phyloP scores from a whole-genome alignment of 2,797 vertebrate species.

The Liparis tanakae region DNA sequence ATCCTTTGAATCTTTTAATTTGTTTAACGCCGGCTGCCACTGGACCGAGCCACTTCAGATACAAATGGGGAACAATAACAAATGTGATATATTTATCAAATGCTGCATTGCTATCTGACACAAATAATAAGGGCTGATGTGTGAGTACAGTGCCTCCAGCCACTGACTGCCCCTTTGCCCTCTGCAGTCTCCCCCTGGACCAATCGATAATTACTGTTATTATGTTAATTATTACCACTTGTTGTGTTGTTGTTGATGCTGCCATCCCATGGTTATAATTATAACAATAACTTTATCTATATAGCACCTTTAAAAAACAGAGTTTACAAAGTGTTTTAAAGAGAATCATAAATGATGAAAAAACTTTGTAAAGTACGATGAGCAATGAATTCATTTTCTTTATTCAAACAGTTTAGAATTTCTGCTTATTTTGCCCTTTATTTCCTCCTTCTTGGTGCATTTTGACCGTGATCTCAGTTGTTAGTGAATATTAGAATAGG shows the following conservation, averaged over 20 bases:
- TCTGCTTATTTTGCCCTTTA: background rate
- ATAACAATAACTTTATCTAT: too few species aligned
- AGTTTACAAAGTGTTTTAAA: too few species aligned
- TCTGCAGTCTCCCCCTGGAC: constrained; percentile 14
- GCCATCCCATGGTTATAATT: constrained; percentile 2
- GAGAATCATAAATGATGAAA: background rate
- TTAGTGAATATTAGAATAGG: background rate
- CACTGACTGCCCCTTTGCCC: background rate
- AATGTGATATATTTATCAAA: background rate
- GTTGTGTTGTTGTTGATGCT: constrained; percentile 4
- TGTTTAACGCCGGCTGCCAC: constrained; percentile 13
- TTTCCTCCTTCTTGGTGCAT: background rate
- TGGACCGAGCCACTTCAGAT: background rate
- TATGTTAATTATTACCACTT: constrained; percentile 7
- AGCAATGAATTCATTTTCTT: constrained; percentile 9
- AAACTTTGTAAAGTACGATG: background rate
- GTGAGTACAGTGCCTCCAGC: background rate
- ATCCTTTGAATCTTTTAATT: constrained; percentile 20
- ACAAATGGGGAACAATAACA: background rate
- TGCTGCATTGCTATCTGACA: constrained; percentile 7
- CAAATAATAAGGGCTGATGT: background rate
- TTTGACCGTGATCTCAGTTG: background rate
- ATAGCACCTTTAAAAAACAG: too few species aligned
- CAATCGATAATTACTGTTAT: constrained; percentile 29
- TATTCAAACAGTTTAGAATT: background rate